phyloP scores from a whole-genome alignment of 2,797 vertebrate genomes.

The Psittacula echo region DNA sequence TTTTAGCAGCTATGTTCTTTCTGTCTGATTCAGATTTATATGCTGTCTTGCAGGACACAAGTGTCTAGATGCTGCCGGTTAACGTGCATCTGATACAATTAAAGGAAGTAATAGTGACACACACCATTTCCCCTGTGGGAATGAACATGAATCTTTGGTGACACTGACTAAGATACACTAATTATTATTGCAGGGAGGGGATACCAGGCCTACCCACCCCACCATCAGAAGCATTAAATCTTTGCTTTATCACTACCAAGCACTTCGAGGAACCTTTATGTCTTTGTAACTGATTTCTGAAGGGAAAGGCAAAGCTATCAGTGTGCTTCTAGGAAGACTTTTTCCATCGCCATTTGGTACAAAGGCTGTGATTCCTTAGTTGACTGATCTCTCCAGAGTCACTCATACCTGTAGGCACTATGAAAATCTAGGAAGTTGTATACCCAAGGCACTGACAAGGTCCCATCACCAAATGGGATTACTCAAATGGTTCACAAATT shows the following conservation, averaged over 20 bases:
- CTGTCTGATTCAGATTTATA: background rate
- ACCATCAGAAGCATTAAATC: background rate
- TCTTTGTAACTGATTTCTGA: background rate
- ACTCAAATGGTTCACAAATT: background rate
- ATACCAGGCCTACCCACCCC: background rate
- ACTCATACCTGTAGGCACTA: background rate
- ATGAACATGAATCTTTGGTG: background rate
- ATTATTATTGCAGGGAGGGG: background rate
- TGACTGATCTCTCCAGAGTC: background rate
- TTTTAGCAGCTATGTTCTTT: background rate
- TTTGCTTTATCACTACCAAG: background rate
- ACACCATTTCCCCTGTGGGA: background rate
- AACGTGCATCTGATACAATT: background rate
- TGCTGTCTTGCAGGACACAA: background rate
- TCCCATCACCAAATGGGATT: background rate
- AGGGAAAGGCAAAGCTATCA: background rate
- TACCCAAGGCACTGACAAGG: background rate
- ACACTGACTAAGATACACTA: background rate
- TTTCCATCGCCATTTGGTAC: background rate
- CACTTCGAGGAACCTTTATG: background rate
- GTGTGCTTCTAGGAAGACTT: background rate
- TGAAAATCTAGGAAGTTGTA: background rate
- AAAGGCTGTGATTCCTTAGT: background rate
- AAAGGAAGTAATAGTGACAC: background rate
- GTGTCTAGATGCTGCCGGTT: background rate